These are phyloP conservation scores for Pseudonaja textilis DNA, from an alignment of 2,113 vertebrate species.

Conservation along the genomic window DNA sequence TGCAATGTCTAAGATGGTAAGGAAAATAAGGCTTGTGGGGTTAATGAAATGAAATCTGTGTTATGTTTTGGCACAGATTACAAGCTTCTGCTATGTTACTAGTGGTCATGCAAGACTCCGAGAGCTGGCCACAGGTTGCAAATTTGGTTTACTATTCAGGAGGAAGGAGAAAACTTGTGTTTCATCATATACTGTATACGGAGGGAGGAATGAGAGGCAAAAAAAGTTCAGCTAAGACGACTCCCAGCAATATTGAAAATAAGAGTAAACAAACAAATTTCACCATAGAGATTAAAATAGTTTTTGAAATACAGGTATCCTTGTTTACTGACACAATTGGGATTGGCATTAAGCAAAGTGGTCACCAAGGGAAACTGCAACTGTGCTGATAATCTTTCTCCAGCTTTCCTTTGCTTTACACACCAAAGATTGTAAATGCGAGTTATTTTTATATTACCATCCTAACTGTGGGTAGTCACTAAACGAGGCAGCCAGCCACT, in stretches of 20 bases:
- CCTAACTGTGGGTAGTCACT: not conserved
- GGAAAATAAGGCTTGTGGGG: not conserved
- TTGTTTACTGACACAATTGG: not conserved
- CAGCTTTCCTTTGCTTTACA: not conserved
- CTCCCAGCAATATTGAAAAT: not conserved
- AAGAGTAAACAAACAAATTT: not conserved
- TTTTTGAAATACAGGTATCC: not conserved
- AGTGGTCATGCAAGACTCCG: fast-evolving
- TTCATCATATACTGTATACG: not conserved
- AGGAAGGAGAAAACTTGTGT: not conserved
- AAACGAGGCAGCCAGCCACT: not conserved
- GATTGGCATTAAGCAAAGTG: not conserved
- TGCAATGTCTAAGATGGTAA: not conserved
- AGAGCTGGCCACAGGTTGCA: not conserved
- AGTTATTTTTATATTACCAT: not conserved
- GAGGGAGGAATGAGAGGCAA: not conserved
- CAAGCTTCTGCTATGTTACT: not conserved
- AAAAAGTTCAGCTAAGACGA: not conserved
- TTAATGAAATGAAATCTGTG: not conserved
- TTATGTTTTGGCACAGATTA: not conserved
- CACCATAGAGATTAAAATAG: not conserved
- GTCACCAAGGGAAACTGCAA: not conserved
- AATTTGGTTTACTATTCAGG: not conserved
- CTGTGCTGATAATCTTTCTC: not conserved
- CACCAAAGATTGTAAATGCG: not conserved